Evolutionary conservation across 1,140 invertebrate species (phyloP), one percentile per base, ranked within the genome.

Genomic region (Zaprionus gabonicus): DNA sequence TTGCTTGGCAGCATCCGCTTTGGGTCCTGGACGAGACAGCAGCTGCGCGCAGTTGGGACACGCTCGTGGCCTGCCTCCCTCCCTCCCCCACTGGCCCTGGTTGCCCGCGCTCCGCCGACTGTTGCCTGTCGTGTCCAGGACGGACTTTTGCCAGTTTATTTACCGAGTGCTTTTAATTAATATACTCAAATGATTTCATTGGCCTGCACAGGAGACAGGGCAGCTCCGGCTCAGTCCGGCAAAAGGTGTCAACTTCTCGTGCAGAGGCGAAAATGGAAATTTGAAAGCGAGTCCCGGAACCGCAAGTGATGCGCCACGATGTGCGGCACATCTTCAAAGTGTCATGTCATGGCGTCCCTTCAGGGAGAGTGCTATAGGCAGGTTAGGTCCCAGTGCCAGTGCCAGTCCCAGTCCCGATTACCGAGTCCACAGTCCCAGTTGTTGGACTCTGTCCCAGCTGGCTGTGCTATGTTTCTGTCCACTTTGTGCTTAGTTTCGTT

Each of bases 171-270:
- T 88, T 87, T 88, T 88, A 88, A 88, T 88, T 88, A 88, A 88
- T 88, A 88, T 88, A 88, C 84, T 88, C 83, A 90, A 88, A 83
- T 78, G 81, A 88, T 88, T 88, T 81, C 77, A 81, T 88, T 88
- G 81, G 62, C 78, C 72, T 10, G 15, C 20, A 6, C 20, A 17
- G 17, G 4, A 27, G n/a, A n/a, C 1, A 17, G 41, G 41, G 7
- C 36, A 27, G 58, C 41, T 12, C 10, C 36, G n/a, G 58, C 41
- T 12, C 10, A 6, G 41, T 2, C 15, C 6, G 13, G 46, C 27
- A 9, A 49, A 55, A 63, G 62, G 70, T 65, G 59, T 60, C 53
- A 76, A 62, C 49, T 70, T 75, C 4, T 70, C 46, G 60, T n/a
- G 49, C 20, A 20, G 12, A 34, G 28, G 44, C 46, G 20, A 60